These are phyloP conservation scores for Piaya cayana DNA, from an alignment of 2,113 vertebrate genomes.

Conservation along the genomic window DNA sequence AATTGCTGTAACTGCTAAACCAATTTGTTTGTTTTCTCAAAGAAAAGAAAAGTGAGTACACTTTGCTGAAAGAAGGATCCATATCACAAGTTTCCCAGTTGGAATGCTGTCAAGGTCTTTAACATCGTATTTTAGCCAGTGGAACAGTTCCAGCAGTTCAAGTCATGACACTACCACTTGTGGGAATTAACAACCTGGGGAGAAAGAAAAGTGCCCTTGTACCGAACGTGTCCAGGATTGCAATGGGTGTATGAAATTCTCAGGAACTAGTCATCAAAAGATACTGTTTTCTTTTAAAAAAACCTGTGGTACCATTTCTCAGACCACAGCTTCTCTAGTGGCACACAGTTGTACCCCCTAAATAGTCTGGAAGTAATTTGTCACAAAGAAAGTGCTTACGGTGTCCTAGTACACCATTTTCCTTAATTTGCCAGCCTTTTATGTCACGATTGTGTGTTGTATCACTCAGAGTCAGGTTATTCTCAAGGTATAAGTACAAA, in stretches of 20 bases:
- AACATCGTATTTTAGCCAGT: constrained; percentile 32
- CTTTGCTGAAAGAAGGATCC: constrained; percentile 1
- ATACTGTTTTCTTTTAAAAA: not conserved
- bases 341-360: not conserved
- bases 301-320: not conserved
- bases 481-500: not conserved
- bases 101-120: constrained; percentile 41
- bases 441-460: not conserved
- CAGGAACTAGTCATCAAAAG: not conserved
- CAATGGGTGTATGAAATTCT: not conserved
- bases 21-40: constrained; percentile 41
- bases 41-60: not conserved
- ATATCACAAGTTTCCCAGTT: constrained; percentile 3
- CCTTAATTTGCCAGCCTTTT: not conserved
- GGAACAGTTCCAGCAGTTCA: constrained; percentile 47
- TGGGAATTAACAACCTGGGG: constrained; percentile 29
- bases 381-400: not conserved
- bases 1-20: constrained; percentile 40
- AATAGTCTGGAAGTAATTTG: not conserved
- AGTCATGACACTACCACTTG: constrained; percentile 22
- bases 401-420: not conserved
- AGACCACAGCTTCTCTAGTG: not conserved
- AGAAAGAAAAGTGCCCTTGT: not conserved
- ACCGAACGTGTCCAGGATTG: not conserved
- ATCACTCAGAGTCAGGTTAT: not conserved